Evolutionary conservation across 2,888 invertebrate genomes (phyloP), one percentile per base, ranked within the genome.

Genomic region (Endotricha flammealis): DNA sequence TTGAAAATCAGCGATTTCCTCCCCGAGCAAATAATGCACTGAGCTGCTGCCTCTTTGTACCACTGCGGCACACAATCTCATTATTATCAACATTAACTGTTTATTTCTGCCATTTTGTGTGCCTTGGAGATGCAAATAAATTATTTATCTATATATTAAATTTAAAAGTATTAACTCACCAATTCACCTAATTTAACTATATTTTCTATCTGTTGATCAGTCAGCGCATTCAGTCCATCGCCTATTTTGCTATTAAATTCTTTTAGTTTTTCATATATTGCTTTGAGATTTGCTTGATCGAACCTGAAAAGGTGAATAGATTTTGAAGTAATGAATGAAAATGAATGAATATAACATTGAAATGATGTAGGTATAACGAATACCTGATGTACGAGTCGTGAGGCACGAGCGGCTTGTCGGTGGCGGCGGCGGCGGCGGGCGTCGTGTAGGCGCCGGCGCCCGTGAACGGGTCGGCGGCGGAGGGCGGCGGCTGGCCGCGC

Each of bases 221-320:
- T 78, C 38, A 91, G 66, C 11, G 88, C 76, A 34, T 76, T 79
- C 7, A 76, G 53, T 5, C 80, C 87, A 36, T 88, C 88, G 0
- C 82, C 87, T 6, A 87, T 68, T 69, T 90, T 91, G 28, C 80
- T 78, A 63, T 94, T 95, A 51, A 95, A 93, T 65, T 95, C 94
- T 57, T 80, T 90, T 36, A 92, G 64, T 65, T 93, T 93, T 50
- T 92, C 91, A 42, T 92, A 79, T 52, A 96, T 93, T 27, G 93
- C 92, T 36, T 86, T 86, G 12, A 91, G 68, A 77, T 94, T 94
- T 3, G 93, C 95, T 58, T 92, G 91, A 56, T 95, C 95, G 63
- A 96, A 94, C 44, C 91, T 91, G 49, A 89, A 83, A 78, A n/a
- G n/a, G n/a, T n/a, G n/a, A n/a, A n/a, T n/a, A n/a, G n/a, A n/a